Conservation (phyloP, 2,888 invertebrate species). For the Pardosa pseudoannulata region DNA sequence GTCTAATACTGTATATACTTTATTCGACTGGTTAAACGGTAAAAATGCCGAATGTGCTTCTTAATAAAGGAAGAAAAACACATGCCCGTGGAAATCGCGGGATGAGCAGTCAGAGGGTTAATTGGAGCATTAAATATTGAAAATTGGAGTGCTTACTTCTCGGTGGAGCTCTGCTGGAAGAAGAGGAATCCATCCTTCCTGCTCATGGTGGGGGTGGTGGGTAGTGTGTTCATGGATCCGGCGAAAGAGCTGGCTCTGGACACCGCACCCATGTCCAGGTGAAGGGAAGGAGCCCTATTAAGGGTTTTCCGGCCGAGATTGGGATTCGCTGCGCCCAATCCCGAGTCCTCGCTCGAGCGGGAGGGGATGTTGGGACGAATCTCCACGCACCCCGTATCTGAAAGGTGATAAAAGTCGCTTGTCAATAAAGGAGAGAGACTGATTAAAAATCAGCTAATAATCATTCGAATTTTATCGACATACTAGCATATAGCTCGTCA, state of each 20-base stretch:
- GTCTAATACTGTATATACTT: too few species aligned
- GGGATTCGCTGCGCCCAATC: constrained; percentile 42
- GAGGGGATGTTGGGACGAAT: constrained; percentile 58
- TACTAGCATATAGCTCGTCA: too few species aligned
- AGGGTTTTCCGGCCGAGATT: constrained; percentile 24
- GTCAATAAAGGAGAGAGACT: too few species aligned
- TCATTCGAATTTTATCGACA: too few species aligned
- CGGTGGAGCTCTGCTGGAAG: constrained; percentile 21
- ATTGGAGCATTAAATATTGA: too few species aligned
- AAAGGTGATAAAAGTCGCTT: background rate
- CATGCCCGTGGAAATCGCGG: too few species aligned
- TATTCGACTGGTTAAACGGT: too few species aligned
- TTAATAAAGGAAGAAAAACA: too few species aligned
- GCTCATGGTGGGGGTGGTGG: constrained; percentile 53
- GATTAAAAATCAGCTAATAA: too few species aligned
- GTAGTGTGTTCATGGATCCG: constrained; percentile 64
- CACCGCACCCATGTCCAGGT: constrained; percentile 57
- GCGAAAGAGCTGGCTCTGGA: constrained; percentile 70
- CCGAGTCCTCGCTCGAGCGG: constrained; percentile 66
- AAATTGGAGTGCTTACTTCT: background rate
- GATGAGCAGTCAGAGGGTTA: too few species aligned
- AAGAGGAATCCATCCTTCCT: constrained; percentile 62
- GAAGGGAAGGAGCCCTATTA: constrained; percentile 40
- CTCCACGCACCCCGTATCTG: constrained; percentile 40
- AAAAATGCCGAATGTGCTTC: too few species aligned